Conservation (phyloP, 2,797 vertebrate species). For the Helostoma temminkii region DNA sequence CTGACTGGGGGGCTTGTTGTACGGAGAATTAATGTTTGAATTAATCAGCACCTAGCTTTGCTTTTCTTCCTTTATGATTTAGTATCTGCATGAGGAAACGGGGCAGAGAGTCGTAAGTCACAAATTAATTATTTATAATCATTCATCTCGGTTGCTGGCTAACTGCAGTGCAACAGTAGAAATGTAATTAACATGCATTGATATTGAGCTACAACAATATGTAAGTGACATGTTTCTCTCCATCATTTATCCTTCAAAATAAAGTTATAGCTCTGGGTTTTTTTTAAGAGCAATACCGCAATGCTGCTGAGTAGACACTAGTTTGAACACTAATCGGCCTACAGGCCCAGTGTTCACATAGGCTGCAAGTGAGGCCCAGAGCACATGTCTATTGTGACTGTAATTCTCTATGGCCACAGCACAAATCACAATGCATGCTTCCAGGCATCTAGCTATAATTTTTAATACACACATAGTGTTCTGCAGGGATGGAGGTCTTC, state of each 20-base stretch:
- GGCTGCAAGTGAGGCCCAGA: slow-evolving; percentile 53
- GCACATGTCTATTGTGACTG: slow-evolving; percentile 56
- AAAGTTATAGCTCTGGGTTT: slow-evolving; percentile 7
- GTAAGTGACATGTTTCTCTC: slow-evolving; percentile 22
- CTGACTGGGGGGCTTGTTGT: slow-evolving; percentile 71
- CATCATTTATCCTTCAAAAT: slow-evolving; percentile 27
- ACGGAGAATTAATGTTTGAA: slow-evolving; percentile 74
- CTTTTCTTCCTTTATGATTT: slow-evolving; percentile 70
- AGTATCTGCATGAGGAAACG: slow-evolving; percentile 50
- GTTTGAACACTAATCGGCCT: slow-evolving; percentile 36
- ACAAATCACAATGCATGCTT: slow-evolving; percentile 51
- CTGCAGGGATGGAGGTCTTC: slow-evolving; percentile 19
- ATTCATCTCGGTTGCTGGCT: slow-evolving; percentile 49
- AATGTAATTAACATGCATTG: slow-evolving; percentile 6
- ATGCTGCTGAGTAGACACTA: slow-evolving; percentile 7
- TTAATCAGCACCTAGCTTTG: slow-evolving; percentile 75
- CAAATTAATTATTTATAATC: slow-evolving; percentile 69
- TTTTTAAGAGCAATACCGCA: slow-evolving; percentile 13
- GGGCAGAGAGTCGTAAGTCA: slow-evolving; percentile 58
- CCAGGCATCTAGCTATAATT: slow-evolving; percentile 38
- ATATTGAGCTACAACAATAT: slow-evolving; percentile 21
- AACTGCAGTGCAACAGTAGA: slow-evolving; percentile 31
- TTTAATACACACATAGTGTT: slow-evolving; percentile 41
- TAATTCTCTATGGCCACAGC: slow-evolving; percentile 54
- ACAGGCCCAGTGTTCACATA: slow-evolving; percentile 43